Base-by-base conservation (phyloP, 1,140 invertebrate genomes). In the Bombyx mori region DNA sequence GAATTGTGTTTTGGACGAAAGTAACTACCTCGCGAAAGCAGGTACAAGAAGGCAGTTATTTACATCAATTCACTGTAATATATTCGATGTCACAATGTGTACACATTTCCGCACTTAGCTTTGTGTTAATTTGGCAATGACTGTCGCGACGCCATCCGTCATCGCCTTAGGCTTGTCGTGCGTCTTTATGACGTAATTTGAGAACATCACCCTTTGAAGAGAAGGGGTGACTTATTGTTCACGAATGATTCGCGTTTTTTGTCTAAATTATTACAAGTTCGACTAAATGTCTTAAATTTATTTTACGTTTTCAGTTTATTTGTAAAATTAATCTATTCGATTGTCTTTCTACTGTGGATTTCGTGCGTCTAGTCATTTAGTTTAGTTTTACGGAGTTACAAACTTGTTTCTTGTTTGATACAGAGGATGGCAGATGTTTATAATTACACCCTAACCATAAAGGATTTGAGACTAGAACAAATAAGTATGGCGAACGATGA, bases 31-130 rank as follows among this genome's bases (percentile, higher is more conserved):
- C n/a, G n/a, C n/a, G n/a, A n/a, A n/a, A n/a, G n/a, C n/a, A n/a
- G n/a, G n/a, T n/a, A n/a, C n/a, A n/a, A n/a, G 26, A 35, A 49
- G 48, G 43, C 45, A 54, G 52, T 57, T 61, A 65, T 59, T 58
- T 59, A 56, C 57, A 54, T 55, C 54, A 58, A 61, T 57, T 59
- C 46, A 46, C 44, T 42, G 26, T 35, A 35, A 51, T 35, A 51
- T 54, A 45, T 57, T 48, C 46, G 7, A 42, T 53, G 64, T 65
- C 67, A 68, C 61, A 73, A 69, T 71, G 69, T 74, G 68, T 79
- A 84, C 81, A 84, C 71, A 84, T 64, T 79, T 81, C 71, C 68
- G 79, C 81, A 84, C 81, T 82, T 75, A 80, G 68, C 62, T 61
- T 45, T 54, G 67, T 71, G 79, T 79, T 81, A 81, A 84, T 81